Evolutionary conservation across 2,888 invertebrate species (phyloP).

Genomic region (Andricus quercusramuli): DNA sequence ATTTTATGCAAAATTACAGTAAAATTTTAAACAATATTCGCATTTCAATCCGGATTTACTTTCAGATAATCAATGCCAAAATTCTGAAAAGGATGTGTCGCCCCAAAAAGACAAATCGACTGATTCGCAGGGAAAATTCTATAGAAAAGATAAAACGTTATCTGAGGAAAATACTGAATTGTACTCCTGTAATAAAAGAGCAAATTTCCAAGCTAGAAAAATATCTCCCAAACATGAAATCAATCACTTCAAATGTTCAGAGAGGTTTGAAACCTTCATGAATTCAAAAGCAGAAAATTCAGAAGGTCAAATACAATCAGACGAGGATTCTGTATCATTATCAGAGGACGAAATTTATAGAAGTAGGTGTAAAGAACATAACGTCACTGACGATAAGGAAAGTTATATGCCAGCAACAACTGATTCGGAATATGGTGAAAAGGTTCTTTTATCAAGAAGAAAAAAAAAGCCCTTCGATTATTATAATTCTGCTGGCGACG

Average conservation of each 20-base stretch:
- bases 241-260: background rate
- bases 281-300: background rate
- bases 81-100: background rate
- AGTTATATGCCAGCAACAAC: constrained; percentile 30
- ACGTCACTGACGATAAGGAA: constrained; percentile 12
- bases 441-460: background rate
- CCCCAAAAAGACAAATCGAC: background rate
- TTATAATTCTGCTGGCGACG: constrained; percentile 13
- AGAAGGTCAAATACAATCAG: background rate
- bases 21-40: background rate
- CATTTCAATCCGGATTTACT: background rate
- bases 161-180: background rate
- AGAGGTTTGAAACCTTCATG: background rate
- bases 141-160: background rate
- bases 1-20: background rate
- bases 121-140: background rate
- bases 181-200: background rate
- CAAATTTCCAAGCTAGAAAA: background rate
- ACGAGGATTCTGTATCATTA: constrained; percentile 3
- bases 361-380: constrained; percentile 15
- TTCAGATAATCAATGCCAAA: background rate
- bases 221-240: background rate
- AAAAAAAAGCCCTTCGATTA: background rate
- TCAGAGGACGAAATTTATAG: constrained; percentile 18
- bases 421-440: constrained; percentile 38